Base-by-base conservation (phyloP, 1,140 invertebrate species). In the Mesaphorura yosii region DNA sequence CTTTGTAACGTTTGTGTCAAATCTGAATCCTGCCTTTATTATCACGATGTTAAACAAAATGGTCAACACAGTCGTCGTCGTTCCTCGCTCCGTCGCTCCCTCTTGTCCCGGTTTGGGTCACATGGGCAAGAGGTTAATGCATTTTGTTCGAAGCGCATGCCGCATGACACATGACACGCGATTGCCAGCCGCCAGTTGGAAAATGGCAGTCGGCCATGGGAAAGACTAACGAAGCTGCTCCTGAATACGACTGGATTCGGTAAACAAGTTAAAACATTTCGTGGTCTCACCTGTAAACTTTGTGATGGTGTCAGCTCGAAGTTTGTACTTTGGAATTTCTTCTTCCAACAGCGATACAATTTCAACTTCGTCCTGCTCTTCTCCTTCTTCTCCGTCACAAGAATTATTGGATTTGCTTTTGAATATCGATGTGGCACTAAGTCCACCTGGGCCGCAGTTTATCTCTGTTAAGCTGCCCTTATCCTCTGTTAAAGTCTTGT, bases 261-360 rank as follows among this genome's bases (percentile, higher is more conserved):
- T 34, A 10, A n/a, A 34, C 31, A 34, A 34, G 31, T 34, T 34
- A 34, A 34, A n/a, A n/a, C 10, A 34, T 10, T 17, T 40, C 7
- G 27, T n/a, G 20, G 12, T 61, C 60, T 76, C 73, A 88, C 86
- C 86, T 73, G 82, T 79, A 73, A 95, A 96, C 67, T 88, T 77
- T n/a, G 90, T 94, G 55, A 94, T 77, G 53, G 86, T 87, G 72
- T 96, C 91, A 47, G 89, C 89, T 70, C 91, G 78, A 42, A 97
- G 77, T 68, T 83, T 86, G 69, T 97, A 97, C 66, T 82, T 82
- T 42, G 92, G 92, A 69, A 96, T 92, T 72, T 92, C 84, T 70
- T 96, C 91, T 72, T 95, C 85, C 42, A 95, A 73, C 62, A 96
- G 75, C 70, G 87, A 91, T 67, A 95, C 84, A 66, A 95, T 88